Percentiles rank a stretch among this genome's conserved stretches.
Conservation (phyloP, 2,113 vertebrate species). For the Poecile atricapillus region DNA sequence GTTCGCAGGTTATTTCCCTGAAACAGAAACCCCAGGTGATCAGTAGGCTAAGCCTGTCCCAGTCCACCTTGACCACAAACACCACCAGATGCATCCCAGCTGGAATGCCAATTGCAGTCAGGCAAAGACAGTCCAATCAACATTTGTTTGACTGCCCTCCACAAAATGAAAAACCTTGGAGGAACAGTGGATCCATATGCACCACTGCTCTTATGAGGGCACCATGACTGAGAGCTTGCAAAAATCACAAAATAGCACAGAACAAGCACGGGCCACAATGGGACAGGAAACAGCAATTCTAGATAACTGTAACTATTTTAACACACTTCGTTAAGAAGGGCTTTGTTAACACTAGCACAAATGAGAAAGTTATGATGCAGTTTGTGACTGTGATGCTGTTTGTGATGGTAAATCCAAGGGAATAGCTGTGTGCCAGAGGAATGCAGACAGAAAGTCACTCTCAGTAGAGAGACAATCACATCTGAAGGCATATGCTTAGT, state of each 20-base stretch:
- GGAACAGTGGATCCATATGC: accelerated
- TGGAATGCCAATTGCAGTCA: accelerated
- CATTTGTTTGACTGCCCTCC: not conserved
- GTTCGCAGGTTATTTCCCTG: conserved; percentile 93
- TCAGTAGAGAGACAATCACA: not conserved
- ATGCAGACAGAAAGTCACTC: not conserved
- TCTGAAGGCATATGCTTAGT: not conserved
- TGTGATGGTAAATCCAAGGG: not conserved
- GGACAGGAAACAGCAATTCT: accelerated
- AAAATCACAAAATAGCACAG: not conserved
- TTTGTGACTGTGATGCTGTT: not conserved
- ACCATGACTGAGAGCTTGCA: not conserved
- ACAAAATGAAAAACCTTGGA: not conserved
- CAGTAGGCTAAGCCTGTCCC: not conserved
- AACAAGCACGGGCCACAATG: accelerated
- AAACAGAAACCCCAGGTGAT: not conserved
- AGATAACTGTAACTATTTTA: not conserved
- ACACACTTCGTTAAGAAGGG: not conserved
- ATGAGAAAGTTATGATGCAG: not conserved
- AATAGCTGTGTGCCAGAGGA: not conserved
- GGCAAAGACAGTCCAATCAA: not conserved
- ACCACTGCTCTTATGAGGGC: not conserved
- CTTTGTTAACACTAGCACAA: not conserved
- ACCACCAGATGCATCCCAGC: not conserved
- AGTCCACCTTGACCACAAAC: not conserved